Evolutionary conservation across 2,797 vertebrate species (phyloP), one percentile per base, ranked within the genome.

Genomic region (Syngnathus acus): DNA sequence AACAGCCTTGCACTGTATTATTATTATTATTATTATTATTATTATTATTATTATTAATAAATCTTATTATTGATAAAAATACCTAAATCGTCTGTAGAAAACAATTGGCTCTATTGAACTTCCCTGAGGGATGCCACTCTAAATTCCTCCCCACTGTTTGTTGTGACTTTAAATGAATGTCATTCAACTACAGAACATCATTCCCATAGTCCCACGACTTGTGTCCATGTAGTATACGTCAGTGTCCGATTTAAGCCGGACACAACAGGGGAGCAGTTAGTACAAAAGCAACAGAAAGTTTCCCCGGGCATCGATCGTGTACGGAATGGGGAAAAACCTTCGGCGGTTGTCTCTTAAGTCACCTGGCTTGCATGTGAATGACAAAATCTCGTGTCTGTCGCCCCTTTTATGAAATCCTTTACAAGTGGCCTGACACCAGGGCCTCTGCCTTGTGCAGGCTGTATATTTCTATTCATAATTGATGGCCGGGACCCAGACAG

Each of bases 391-490:
- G 89, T 87, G 92, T 91, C 90, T 90, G 88, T 92, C 92, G 86
- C 83, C 90, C 0, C 42, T 90, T 90, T 92, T 87, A 88, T 85
- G 90, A 88, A 92, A 91, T 89, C 88, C 85, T 90, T 91, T 91
- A 91, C 91, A 92, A 93, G 88, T 81, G 89, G 83, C 83, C 82
- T 77, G 90, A 92, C 94, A 91, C 90, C 68, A 72, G 84, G 85
- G 89, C 91, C 89, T 73, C 89, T 74, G 81, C 84, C 66, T 78
- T 84, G 84, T 84, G 82, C 85, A 90, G 90, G 86, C 92, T 93
- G 93, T 94, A 93, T 92, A 88, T 93, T 92, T 91, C 92, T 92
- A 94, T 97, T 91, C 93, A 97, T 97, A 94, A 98, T 95, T 97
- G 94, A 98, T 97, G 95, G 87, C 86, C 80, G 80, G 92, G 89